Evolutionary conservation across 2,113 vertebrate genomes (phyloP).

Genomic region (Hyperoodon ampullatus): DNA sequence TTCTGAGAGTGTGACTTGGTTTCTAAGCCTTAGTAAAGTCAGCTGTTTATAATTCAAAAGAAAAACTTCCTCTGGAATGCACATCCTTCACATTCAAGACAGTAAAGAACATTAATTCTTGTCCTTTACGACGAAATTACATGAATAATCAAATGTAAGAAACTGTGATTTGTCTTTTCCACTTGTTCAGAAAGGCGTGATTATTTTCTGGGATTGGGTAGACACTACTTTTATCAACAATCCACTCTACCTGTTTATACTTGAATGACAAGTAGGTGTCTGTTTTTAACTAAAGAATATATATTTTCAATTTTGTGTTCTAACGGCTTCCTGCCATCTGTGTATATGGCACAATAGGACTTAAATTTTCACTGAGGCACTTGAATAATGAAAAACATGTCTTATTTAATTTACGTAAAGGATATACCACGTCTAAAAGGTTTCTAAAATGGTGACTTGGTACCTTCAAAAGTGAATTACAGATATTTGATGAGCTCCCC

Average conservation of each 20-base stretch:
- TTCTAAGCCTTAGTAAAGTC: background rate
- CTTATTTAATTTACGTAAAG: constrained; percentile 49
- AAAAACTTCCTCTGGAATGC: background rate
- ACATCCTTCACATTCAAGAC: background rate
- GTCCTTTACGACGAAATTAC: background rate
- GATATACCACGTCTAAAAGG: background rate
- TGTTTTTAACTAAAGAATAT: constrained; percentile 43
- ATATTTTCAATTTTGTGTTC: constrained; percentile 11
- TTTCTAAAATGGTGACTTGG: background rate
- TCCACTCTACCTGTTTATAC: background rate
- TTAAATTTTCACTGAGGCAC: background rate
- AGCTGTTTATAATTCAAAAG: background rate
- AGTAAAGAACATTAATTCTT: background rate
- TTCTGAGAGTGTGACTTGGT: background rate
- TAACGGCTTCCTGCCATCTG: constrained; percentile 41
- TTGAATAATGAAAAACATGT: constrained; percentile 59
- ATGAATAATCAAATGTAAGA: background rate
- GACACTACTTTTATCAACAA: background rate
- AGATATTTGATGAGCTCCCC: background rate
- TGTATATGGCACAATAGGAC: background rate
- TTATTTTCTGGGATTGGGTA: background rate
- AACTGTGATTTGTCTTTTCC: background rate
- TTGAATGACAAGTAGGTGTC: constrained; percentile 47
- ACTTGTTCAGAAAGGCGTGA: background rate
- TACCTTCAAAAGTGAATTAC: background rate